Evolutionary conservation across 35 echinoderm and acorn worm genomes (phyloP).

Genomic region (Strongylocentrotus purpuratus): DNA sequence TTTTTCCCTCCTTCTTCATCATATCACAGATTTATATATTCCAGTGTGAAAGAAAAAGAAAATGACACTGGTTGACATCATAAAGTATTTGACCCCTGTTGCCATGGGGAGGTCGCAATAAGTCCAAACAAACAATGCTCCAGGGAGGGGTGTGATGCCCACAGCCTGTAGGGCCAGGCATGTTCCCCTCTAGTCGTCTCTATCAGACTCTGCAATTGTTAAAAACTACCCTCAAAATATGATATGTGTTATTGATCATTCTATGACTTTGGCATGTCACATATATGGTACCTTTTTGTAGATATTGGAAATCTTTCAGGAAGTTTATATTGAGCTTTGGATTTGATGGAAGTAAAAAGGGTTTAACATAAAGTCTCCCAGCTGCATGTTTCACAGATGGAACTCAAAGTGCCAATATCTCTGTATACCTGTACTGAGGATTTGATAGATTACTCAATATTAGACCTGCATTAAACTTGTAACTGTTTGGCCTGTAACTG

Average conservation of each 20-base stretch:
- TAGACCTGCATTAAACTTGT: background rate
- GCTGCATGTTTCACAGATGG: too few species aligned
- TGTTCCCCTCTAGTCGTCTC: background rate
- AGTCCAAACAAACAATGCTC: slow-evolving; percentile 47
- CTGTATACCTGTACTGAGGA: background rate
- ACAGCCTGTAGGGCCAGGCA: background rate
- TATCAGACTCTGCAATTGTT: background rate
- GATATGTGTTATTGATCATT: background rate
- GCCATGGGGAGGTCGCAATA: slow-evolving; percentile 20
- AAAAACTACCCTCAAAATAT: background rate
- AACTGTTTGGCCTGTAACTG: background rate
- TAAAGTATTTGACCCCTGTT: slow-evolving; percentile 41
- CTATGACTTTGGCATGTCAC: background rate
- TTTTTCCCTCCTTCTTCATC: background rate
- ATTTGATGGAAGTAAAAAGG: background rate
- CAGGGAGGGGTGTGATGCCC: slow-evolving; percentile 43
- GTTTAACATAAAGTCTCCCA: background rate
- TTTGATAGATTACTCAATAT: background rate
- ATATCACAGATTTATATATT: background rate
- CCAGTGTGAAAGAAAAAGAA: slow-evolving; percentile 16
- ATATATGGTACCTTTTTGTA: too few species aligned
- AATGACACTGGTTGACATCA: slow-evolving; percentile 41
- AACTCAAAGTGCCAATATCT: too few species aligned
- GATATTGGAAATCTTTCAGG: background rate
- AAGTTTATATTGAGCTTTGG: background rate